These are phyloP conservation scores for Distichodus sexfasciatus DNA, from an alignment of 2,797 vertebrate species.

Conservation along the genomic window DNA sequence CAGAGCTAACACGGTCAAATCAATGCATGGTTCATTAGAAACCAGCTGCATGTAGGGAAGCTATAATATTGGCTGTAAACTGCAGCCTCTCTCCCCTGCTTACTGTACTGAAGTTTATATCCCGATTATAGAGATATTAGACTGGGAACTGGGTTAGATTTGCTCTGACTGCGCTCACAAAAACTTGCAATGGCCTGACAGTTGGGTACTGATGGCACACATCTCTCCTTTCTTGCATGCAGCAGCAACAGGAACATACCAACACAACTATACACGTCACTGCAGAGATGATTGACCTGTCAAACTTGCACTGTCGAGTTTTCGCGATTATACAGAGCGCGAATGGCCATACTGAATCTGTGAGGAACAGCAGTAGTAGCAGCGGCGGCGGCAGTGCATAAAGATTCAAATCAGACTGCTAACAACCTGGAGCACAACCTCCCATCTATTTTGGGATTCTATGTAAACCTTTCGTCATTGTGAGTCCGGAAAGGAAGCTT, in stretches of 20 bases:
- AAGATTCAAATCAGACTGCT: conserved; percentile 10
- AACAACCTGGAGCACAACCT: neutral
- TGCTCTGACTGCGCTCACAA: too few species aligned
- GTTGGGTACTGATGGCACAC: too few species aligned
- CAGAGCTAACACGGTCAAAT: neutral
- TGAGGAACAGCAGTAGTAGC: neutral
- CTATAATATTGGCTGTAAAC: neutral
- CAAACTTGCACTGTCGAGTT: too few species aligned
- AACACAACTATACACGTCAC: too few species aligned
- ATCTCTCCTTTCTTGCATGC: too few species aligned
- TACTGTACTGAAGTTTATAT: neutral
- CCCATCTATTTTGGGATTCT: neutral
- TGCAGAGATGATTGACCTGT: too few species aligned
- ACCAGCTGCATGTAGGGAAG: neutral
- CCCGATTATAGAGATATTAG: conserved; percentile 1
- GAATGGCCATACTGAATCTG: neutral
- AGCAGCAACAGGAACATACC: too few species aligned
- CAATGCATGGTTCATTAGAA: neutral
- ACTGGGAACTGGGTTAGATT: neutral
- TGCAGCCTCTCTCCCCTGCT: neutral
- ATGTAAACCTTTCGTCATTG: neutral
- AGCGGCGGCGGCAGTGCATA: too few species aligned
- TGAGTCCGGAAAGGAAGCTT: neutral
- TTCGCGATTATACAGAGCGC: neutral
- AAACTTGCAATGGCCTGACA: too few species aligned